Evolutionary conservation across 2,797 vertebrate species (phyloP), one percentile per base, ranked within the genome.

Genomic region (Aplochiton taeniatus): DNA sequence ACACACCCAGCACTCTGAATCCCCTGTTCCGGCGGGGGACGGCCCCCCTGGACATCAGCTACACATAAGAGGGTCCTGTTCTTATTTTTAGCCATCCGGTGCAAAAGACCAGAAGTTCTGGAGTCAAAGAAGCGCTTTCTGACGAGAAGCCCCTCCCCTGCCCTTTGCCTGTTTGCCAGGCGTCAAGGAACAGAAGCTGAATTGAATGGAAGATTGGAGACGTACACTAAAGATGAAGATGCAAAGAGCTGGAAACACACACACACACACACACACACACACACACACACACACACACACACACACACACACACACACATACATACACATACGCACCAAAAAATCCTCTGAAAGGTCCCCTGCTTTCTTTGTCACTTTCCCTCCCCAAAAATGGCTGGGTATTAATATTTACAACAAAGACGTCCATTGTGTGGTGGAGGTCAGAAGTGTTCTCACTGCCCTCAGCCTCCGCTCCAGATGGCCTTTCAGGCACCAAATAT

Each of bases 121-220:
- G 45, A 83, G 84, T 90, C 84, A 90, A 91, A 90, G 90, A 87
- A 77, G 76, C 64, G 83, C 89, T 87, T 89, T 92, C 83, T 88
- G 74, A 83, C 65, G 74, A 19, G 61, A 66, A 51, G 52, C 42
- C 75, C 83, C 83, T 69, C 77, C 81, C 69, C 68, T 78, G 62
- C 10, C 55, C 58, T 12, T 58, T 61, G 71, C 51, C 58, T 46
- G 62, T 81, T 83, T 69, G 75, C 70, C 77, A 62, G 79, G 78
- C 63, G 46, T 83, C 77, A 68, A 75, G 75, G 83, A 89, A 93
- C 90, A 92, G 87, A 81, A 69, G 81, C 72, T 72, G 83, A 82
- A 91, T 89, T 91, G 84, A 92, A 75, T 66, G 78, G 75, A 78
- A 78, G 73, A 74, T 70, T 20, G 63, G 63, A 79, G 68, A 51